Conservation (phyloP, 92 coral and sea anemone species). For the Palythoa heliodiscus region DNA sequence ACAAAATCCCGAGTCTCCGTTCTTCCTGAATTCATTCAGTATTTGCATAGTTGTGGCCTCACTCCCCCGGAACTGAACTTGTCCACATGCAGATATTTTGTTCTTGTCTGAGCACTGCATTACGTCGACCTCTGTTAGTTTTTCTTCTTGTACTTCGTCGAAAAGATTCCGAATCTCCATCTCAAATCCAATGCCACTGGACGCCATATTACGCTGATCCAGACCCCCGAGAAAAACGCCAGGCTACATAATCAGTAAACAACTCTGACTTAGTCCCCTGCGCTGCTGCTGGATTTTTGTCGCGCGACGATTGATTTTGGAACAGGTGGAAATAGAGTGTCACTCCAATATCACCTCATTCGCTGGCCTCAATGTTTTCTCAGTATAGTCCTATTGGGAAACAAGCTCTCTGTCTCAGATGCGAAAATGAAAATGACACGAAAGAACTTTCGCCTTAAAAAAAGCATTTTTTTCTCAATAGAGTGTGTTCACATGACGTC, state of each 20-base stretch:
- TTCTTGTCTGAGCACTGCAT: background rate
- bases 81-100: constrained; percentile 41
- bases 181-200: background rate
- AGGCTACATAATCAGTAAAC: background rate
- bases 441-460: too few species aligned
- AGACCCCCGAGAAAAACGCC: background rate
- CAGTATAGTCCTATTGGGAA: too few species aligned
- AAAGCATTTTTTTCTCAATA: too few species aligned
- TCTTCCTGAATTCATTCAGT: constrained; percentile 67
- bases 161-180: constrained; percentile 54
- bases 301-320: too few species aligned
- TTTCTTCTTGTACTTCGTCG: constrained; percentile 65
- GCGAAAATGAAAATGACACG: too few species aligned
- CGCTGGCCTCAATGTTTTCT: too few species aligned
- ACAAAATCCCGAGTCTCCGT: constrained; percentile 85
- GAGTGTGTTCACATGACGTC: too few species aligned
- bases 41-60: constrained; percentile 48
- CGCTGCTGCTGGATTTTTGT: too few species aligned
- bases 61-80: constrained; percentile 64
- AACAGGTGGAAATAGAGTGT: too few species aligned
- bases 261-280: too few species aligned
- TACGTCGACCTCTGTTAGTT: constrained; percentile 38
- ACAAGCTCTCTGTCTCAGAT: too few species aligned
- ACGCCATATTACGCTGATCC: constrained; percentile 61
- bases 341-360: too few species aligned